Percentiles rank a stretch among this genome's conserved stretches.
Evolutionary conservation across 2,888 invertebrate genomes (phyloP).

Genomic region (Lymantria dispar): DNA sequence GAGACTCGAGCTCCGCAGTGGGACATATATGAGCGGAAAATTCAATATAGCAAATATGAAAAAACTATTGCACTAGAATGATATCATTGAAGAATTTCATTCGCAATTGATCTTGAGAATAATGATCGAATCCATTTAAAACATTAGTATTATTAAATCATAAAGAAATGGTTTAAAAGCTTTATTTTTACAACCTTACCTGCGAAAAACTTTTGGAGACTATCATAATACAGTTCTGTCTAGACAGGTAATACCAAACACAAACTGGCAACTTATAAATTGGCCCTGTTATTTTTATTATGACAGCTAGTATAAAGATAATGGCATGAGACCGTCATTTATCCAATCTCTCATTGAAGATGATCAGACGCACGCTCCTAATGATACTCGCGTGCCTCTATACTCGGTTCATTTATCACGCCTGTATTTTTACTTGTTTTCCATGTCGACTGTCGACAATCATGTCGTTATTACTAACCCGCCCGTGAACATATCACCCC

Average conservation of each 20-base stretch:
- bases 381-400: slow-evolving; percentile 67
- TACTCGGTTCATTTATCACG: slow-evolving; percentile 67
- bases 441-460: slow-evolving; percentile 74
- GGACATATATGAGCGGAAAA: too few relatives aligned
- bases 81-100: too few relatives aligned
- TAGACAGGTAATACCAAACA: slow-evolving; percentile 20
- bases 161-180: too few relatives aligned
- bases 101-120: too few relatives aligned
- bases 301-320: slow-evolving; percentile 21
- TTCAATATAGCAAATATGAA: too few relatives aligned
- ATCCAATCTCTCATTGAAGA: slow-evolving; percentile 22
- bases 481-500: slow-evolving; percentile 65
- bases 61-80: too few relatives aligned
- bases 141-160: too few relatives aligned
- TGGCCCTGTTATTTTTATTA: slow-evolving; percentile 19
- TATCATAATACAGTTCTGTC: slow-evolving; percentile 9
- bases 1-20: too few relatives aligned
- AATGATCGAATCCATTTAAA: too few relatives aligned
- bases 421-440: slow-evolving; percentile 75
- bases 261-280: slow-evolving; percentile 16
- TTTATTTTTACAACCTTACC: neutral
- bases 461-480: slow-evolving; percentile 77
- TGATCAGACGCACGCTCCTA: slow-evolving; percentile 42
- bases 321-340: slow-evolving; percentile 25
- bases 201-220: neutral